phyloP scores from a whole-genome alignment of 35 echinoderm and acorn worm species.

The Holothuria glaberrima region DNA sequence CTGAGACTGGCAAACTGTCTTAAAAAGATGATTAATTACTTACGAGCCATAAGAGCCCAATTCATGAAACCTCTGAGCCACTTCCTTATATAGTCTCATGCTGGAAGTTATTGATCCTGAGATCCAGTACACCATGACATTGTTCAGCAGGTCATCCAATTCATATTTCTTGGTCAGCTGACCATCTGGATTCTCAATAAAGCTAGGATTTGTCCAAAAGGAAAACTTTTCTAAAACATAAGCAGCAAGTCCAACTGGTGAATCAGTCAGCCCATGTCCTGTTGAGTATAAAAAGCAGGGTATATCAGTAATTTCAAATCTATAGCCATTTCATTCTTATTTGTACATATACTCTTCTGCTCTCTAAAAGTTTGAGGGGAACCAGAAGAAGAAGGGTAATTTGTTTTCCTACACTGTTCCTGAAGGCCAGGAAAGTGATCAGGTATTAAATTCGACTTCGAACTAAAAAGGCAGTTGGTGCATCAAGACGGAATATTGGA shows the following conservation, averaged over 20 bases:
- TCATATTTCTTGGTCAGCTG: conserved; percentile 14
- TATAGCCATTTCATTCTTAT: too few relatives aligned
- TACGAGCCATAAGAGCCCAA: neutral
- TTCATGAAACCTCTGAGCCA: neutral
- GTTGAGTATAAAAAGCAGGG: neutral
- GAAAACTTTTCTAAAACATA: conserved; percentile 84
- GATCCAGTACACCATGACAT: conserved; percentile 79
- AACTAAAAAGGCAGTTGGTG: too few relatives aligned
- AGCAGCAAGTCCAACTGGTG: conserved; percentile 74
- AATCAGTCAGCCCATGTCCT: conserved; percentile 75
- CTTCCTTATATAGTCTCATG: conserved; percentile 20
- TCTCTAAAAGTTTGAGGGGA: too few relatives aligned
- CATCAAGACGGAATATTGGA: too few relatives aligned
- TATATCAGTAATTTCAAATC: neutral
- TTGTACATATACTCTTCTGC: too few relatives aligned
- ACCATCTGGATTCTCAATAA: neutral
- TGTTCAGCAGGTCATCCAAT: conserved; percentile 64
- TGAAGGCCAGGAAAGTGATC: too few relatives aligned
- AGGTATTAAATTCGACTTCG: too few relatives aligned
- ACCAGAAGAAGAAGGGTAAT: too few relatives aligned
- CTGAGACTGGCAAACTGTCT: too few relatives aligned
- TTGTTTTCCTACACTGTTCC: too few relatives aligned
- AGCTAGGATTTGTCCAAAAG: conserved; percentile 12
- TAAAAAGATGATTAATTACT: neutral
- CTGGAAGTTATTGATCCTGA: conserved; percentile 55